These are phyloP conservation scores for Strigops habroptila DNA, from an alignment of 2,113 vertebrate species.

Conservation along the genomic window DNA sequence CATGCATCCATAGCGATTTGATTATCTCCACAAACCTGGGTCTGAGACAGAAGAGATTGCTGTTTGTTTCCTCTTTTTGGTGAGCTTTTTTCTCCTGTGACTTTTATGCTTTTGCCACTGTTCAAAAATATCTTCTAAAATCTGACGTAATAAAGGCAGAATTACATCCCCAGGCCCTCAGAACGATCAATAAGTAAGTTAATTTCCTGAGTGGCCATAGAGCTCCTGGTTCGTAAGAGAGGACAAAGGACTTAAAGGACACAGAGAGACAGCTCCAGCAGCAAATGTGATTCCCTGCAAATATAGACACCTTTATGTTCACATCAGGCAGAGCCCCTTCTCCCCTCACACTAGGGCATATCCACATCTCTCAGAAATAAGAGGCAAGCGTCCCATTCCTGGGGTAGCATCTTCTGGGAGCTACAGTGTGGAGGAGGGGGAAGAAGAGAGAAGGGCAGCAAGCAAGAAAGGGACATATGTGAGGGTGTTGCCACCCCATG, in stretches of 20 bases:
- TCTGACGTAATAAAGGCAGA: slow-evolving; percentile 45
- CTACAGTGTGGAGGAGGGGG: fast-evolving
- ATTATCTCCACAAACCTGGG: background rate
- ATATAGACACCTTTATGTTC: fast-evolving
- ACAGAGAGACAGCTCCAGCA: background rate
- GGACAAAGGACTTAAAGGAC: background rate
- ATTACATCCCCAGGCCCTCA: slow-evolving; percentile 32
- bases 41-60: background rate
- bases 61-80: background rate
- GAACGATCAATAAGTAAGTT: slow-evolving; percentile 49
- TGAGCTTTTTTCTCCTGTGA: background rate
- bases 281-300: background rate
- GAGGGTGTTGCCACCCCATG: background rate
- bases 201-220: slow-evolving; percentile 47
- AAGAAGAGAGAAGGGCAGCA: background rate
- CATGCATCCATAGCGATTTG: background rate
- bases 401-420: background rate
- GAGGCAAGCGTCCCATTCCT: background rate
- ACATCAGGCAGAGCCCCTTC: background rate
- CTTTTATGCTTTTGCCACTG: slow-evolving; percentile 12
- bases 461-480: background rate
- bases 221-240: background rate
- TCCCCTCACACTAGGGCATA: background rate
- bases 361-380: background rate
- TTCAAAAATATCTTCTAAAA: slow-evolving; percentile 41